Evolutionary conservation across 2,797 vertebrate genomes (phyloP).

Genomic region (Pipistrellus pipistrellus): DNA sequence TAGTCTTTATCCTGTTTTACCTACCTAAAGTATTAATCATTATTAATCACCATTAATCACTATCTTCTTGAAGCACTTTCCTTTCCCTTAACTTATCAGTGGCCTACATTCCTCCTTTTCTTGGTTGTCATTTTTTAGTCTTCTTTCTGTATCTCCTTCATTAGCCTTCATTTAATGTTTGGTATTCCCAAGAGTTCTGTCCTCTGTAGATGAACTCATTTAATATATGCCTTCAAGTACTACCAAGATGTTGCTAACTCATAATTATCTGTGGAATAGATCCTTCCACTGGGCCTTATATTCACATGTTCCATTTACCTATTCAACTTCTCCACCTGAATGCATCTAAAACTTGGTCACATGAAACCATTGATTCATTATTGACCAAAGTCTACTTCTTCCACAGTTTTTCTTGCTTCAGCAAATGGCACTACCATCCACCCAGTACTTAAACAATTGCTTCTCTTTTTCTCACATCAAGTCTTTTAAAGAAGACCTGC

Average conservation of each 20-base stretch:
- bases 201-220: not conserved
- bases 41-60: not conserved
- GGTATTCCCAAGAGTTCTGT: not conserved
- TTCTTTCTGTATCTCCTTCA: not conserved
- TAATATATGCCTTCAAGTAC: not conserved
- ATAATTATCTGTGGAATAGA: not conserved
- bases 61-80: not conserved
- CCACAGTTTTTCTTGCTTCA: not conserved
- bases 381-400: not conserved
- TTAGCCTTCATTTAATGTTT: not conserved
- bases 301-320: not conserved
- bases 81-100: not conserved
- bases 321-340: not conserved
- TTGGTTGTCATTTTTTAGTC: not conserved
- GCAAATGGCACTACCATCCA: not conserved
- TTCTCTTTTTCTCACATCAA: not conserved
- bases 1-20: not conserved
- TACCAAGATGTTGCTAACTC: not conserved
- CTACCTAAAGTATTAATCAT: not conserved
- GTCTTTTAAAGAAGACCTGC: not conserved
- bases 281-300: not conserved
- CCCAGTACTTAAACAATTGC: not conserved
- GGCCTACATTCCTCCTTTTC: not conserved
- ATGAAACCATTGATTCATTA: not conserved
- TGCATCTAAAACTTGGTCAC: not conserved